Evolutionary conservation across 2,888 invertebrate genomes (phyloP).

Genomic region (Pandemis cinnamomeana): DNA sequence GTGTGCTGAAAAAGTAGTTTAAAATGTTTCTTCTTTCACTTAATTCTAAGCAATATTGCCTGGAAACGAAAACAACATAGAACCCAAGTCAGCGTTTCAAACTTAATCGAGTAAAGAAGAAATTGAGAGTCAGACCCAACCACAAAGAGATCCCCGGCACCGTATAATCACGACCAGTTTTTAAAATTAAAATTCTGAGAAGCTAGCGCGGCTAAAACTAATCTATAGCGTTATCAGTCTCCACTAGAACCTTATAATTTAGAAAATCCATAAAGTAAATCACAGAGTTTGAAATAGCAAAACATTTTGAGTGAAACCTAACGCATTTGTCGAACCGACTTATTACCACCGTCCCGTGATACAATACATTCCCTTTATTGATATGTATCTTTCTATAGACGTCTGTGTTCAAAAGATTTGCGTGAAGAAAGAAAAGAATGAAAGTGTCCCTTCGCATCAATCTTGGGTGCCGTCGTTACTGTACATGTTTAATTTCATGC

Average conservation of each 20-base stretch:
- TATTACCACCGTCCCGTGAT: conserved; percentile 68
- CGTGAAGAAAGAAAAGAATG: conserved; percentile 66
- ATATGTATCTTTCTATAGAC: conserved; percentile 83
- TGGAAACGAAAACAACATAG: neutral
- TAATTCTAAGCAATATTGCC: neutral
- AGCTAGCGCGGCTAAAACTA: conserved; percentile 85
- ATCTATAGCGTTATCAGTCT: conserved; percentile 84
- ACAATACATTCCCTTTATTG: conserved; percentile 73
- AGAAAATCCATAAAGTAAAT: conserved; percentile 83
- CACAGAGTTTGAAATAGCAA: conserved; percentile 83
- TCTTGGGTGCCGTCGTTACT: conserved; percentile 75
- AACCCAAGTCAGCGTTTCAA: neutral
- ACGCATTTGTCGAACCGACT: conserved; percentile 66
- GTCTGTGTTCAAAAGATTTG: conserved; percentile 64
- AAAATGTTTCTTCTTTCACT: neutral
- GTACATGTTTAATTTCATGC: conserved; percentile 65
- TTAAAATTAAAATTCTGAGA: conserved; percentile 77
- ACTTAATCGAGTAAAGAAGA: conserved; percentile 11
- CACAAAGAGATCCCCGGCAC: conserved; percentile 28
- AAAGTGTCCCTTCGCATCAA: conserved; percentile 79
- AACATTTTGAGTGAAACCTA: conserved; percentile 75
- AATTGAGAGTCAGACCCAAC: conserved; percentile 13
- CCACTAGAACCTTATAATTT: conserved; percentile 84
- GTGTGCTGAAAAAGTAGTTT: neutral
- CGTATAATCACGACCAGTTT: conserved; percentile 68